Conservation (phyloP, 1,140 invertebrate species). For the Camponotus vicinus region DNA sequence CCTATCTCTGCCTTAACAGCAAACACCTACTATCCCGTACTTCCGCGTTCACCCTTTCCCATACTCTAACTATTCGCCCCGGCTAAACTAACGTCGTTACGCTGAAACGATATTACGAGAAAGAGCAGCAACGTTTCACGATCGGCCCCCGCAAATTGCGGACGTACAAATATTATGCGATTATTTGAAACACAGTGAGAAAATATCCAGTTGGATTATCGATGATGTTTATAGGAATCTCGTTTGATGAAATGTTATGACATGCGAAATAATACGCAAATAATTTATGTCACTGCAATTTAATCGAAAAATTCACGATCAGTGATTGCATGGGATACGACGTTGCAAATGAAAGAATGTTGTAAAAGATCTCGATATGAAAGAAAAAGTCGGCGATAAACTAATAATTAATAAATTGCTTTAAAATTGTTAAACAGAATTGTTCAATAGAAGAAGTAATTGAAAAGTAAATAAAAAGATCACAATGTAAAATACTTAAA, state of each 20-base stretch:
- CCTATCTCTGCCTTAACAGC: constrained; percentile 59
- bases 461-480: not conserved
- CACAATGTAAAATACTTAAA: not conserved
- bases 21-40: constrained; percentile 30
- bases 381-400: not conserved
- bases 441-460: no score
- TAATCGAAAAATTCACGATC: constrained; percentile 10
- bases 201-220: not conserved
- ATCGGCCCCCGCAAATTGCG: constrained; percentile 20
- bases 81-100: constrained; percentile 79
- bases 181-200: constrained; percentile 40
- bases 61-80: constrained; percentile 64
- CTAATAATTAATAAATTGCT: constrained; percentile 17
- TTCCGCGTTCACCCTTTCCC: constrained; percentile 59
- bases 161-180: constrained; percentile 57
- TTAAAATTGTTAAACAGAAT: not conserved
- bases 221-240: constrained; percentile 3
- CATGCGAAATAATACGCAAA: not conserved
- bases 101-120: constrained; percentile 71
- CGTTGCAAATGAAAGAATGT: not conserved
- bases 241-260: constrained; percentile 3
- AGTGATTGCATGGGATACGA: not conserved
- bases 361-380: not conserved
- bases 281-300: constrained; percentile 19
- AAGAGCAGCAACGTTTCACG: constrained; percentile 23